Base-by-base conservation (phyloP, 2,888 invertebrate species). In the Nomada ruficornis region DNA sequence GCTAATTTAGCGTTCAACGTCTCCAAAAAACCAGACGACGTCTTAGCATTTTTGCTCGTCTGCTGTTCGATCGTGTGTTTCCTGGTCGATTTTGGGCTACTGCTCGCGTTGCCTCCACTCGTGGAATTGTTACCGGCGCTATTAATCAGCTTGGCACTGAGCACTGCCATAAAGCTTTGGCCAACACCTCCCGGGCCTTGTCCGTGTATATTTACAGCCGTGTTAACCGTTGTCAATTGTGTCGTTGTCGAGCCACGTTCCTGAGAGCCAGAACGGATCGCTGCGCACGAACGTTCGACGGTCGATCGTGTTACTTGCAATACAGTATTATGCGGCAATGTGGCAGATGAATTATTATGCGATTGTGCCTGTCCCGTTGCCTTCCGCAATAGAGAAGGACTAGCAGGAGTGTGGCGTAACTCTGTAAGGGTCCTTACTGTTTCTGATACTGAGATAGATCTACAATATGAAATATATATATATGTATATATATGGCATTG, bases 371-470 rank as follows among this genome's bases (percentile, higher is more conserved):
- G 90, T 4, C 85, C 86, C 4, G 88, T 87, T 13, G 90, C 84
- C 70, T 94, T 93, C 10, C 97, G 95, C 42, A 96, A 94, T 7
- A 97, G 95, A 85, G 96, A 96, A 5, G 98, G 98, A 86, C 98
- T 98, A 2, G 98, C 97, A 0, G 98, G 98, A 90, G 97, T 97
- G 94, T 98, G 98, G 89, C 97, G 96, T 83, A 98, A 94, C 91
- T 98, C 97, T 0, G 97, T 98, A 76, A 98, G 94, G 59, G 97
- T 97, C 92, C 97, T 97, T 10, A 98, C 97, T 0, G 98, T 97
- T 93, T 98, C 98, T 0, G 98, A 97, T 23, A 98, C 98, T 90
- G 94, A 94, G 67, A 94, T 90, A 44, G 93, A 93, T 82, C 94
- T 93, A 77, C 4, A 83, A 84, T 29, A 59, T 47, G 54, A 75